Evolutionary conservation across 2,888 invertebrate genomes (phyloP), one percentile per base, ranked within the genome.

Genomic region (Bedellia somnulentella): DNA sequence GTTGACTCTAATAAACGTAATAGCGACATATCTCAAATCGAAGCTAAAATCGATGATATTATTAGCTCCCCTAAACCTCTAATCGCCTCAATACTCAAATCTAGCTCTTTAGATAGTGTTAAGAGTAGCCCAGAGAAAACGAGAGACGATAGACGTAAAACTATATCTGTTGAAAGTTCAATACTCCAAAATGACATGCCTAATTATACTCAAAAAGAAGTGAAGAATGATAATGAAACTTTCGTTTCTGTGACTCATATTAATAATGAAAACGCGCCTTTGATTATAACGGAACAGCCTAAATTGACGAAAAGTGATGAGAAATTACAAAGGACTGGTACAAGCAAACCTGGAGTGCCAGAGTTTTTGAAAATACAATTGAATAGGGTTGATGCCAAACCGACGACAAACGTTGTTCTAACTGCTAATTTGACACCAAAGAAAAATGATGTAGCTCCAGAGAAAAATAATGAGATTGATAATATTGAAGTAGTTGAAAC

Each of bases 321-420:
- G 22, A 71, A 62, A 41, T 39, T 54, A 35, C 57, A 53, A 27
- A 64, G 66, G 41, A 37, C 49, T 4, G 50, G 42, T 4, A 33
- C 27, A 21, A 42, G 44, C 1, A 67, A 63, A 33, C 42, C 55
- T 2, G 59, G 62, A 24, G 67, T 85, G 9, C 85, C 86, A 1
- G 86, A 87, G 51, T 86, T 86, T 49, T 59, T 86, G 37, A 82
- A 83, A 45, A 82, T 85, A 33, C 86, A 87, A 52, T 47, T 87
- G 26, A 85, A 86, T 48, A 82, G 82, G 49, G 83, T 87, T 4
- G 86, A 87, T 43, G 63, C 75, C 6, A 80, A 80, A 42, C 79
- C 82, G 0, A 49, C 77, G 6, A 80, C 80, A 17, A 82, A 85
- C 46, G 75, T 86, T 17, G 83, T 86, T 29, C 60, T 86, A 39